Base-by-base conservation (phyloP, 2,888 invertebrate genomes). In the Choristoneura rosaceana region DNA sequence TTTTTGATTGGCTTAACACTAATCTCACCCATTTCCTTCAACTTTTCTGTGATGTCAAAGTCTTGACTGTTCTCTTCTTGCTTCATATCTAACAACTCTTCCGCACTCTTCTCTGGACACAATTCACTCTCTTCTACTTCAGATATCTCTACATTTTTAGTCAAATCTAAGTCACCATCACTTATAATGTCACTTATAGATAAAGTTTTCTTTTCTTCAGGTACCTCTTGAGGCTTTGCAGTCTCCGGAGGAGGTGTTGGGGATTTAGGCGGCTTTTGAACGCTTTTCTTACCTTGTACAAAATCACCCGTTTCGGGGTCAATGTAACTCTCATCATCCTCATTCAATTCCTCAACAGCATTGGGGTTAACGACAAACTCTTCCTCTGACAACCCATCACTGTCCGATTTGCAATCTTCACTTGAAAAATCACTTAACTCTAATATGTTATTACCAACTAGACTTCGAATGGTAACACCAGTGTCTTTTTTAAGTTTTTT, bases 21-120 rank as follows among this genome's bases (percentile, higher is more conserved):
- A 50, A 94, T 93, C 79, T 94, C 94, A 15, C 95, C 95, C 95
- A 96, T 95, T 86, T 96, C 95, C 82, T 95, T 95, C 62, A 95
- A 84, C 82, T 96, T 96, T 77, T 95, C 95, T 66, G 95, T 94
- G 59, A 95, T 95, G 81, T 95, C 95, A 83, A 94, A 95, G 78
- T 96, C 95, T 71, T 92, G 89, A 77, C 90, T 92, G 61, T 80
- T 88, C 41, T 92, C 92, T 62, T 93, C 93, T 75, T 90, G 87
- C 79, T 92, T 90, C n/a, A 92, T 85, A 73, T 86, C 87, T 75
- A 94, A 80, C 63, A 93, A 78, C 7, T 93, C 93, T 52, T 92
- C 93, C 47, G 89, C 84, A 60, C 87, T 83, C 79, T 93, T 93
- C 5, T 91, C 93, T 38, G 91, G 81, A 83, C 94, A 93, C 60